phyloP scores from a whole-genome alignment of 2,797 vertebrate genomes.

The Antennarius maculatus region DNA sequence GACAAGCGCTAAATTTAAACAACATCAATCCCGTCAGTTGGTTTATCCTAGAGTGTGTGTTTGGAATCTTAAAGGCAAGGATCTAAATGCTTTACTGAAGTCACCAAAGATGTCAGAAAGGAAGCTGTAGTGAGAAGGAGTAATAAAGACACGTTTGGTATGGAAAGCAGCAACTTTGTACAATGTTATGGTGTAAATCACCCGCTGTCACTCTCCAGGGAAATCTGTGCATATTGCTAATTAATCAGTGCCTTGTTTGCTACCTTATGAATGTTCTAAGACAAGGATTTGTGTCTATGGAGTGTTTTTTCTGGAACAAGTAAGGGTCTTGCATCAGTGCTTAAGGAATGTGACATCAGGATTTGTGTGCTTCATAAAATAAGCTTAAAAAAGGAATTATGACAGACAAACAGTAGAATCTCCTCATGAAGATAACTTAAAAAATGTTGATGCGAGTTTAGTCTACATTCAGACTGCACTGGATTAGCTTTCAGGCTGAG shows the following conservation, averaged over 20 bases:
- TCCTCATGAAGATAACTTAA: slow-evolving; percentile 59
- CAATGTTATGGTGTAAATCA: slow-evolving; percentile 33
- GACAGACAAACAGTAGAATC: slow-evolving; percentile 55
- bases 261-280: slow-evolving; percentile 18
- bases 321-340: slow-evolving; percentile 21
- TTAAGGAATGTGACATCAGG: slow-evolving; percentile 46
- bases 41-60: slow-evolving; percentile 71
- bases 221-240: slow-evolving; percentile 38
- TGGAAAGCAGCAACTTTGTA: slow-evolving; percentile 29
- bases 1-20: slow-evolving; percentile 74
- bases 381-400: slow-evolving; percentile 57
- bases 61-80: slow-evolving; percentile 76
- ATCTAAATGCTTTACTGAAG: slow-evolving; percentile 66
- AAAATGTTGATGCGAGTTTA: slow-evolving; percentile 70
- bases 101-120: slow-evolving; percentile 63
- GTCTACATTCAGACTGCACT: slow-evolving; percentile 70
- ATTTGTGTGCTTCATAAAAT: slow-evolving; percentile 61
- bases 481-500: slow-evolving; percentile 76
- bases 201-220: slow-evolving; percentile 26
- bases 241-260: slow-evolving; percentile 35
- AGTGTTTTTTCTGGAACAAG: slow-evolving; percentile 17
- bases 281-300: slow-evolving; percentile 13
- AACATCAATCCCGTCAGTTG: slow-evolving; percentile 63
- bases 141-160: slow-evolving; percentile 39
- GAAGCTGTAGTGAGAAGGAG: slow-evolving; percentile 44